phyloP scores from a whole-genome alignment of 2,113 vertebrate species.

The Corythaeola cristata region DNA sequence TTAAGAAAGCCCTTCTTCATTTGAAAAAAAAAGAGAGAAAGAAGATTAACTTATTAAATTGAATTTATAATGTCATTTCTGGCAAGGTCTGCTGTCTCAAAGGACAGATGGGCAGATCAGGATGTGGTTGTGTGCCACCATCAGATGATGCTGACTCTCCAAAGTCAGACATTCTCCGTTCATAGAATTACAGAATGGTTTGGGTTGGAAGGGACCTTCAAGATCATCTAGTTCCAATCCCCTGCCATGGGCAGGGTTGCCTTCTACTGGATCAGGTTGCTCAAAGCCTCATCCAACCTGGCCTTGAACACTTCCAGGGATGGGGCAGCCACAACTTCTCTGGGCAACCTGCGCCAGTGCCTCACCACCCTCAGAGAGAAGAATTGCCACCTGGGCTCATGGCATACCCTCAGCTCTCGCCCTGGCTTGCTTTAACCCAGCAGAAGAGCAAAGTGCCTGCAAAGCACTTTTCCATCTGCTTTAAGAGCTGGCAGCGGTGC shows the following conservation, averaged over 20 bases:
- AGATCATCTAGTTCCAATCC: too few species aligned
- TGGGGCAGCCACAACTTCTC: too few species aligned
- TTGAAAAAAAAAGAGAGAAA: background rate
- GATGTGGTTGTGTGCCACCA: background rate
- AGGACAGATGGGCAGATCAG: background rate
- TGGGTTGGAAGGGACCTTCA: too few species aligned
- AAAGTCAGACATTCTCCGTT: background rate
- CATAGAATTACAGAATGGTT: too few species aligned
- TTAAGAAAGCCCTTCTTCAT: background rate
- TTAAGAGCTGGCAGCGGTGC: background rate
- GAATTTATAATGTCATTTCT: background rate
- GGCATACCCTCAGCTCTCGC: background rate
- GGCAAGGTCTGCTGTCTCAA: background rate
- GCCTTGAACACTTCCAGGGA: too few species aligned
- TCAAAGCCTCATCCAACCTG: too few species aligned
- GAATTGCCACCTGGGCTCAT: background rate
- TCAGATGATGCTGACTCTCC: background rate
- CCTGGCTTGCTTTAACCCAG: background rate
- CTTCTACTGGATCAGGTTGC: too few species aligned
- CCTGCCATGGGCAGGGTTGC: too few species aligned
- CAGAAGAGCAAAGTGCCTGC: background rate
- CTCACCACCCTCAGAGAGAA: too few species aligned
- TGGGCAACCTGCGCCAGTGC: too few species aligned
- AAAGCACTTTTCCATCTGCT: background rate
- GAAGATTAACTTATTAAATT: background rate